Evolutionary conservation across 2,888 invertebrate species (phyloP), one percentile per base, ranked within the genome.

Genomic region (Metacarcinus magister): DNA sequence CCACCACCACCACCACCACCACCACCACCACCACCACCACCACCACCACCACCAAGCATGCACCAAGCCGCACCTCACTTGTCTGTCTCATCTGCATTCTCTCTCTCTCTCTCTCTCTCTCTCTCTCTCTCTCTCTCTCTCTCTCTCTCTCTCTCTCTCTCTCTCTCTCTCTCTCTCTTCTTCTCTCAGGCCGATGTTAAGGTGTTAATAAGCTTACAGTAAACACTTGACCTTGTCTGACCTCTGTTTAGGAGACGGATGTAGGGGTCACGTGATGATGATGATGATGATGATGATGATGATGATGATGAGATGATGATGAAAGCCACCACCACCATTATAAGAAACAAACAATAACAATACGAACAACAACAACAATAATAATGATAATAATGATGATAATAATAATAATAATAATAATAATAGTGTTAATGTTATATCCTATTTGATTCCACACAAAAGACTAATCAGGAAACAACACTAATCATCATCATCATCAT

Each of bases 61-160:
- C 54, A n/a, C n/a, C n/a, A n/a, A n/a, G 39, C 39, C 39, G 39
- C 39, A 39, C 39, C 39, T 39, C 39, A 39, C 39, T 39, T 39
- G 39, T 54, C 54, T 54, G 10, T 54, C 54, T 54, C 67, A n/a
- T 67, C 67, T 67, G n/a, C n/a, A 23, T 67, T 48, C 7, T 44
- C 44, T 44, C 28, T 46, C 91, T 91, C 48, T 91, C 91, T 48
- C 44, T 91, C 44, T 91, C 48, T 91, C 91, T 48, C 44, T 91
- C 44, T 91, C 48, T 90, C 43, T 23, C 32, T 90, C 54, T 54
- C 54, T 54, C 54, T 54, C 54, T 54, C 46, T 46, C 48, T 48
- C 46, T 43, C 3, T 10, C 19, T 44, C 91, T 16, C 43, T 91
- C 46, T 91, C 46, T n/a, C 46, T 43, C n/a, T n/a, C 8, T n/a